Percentiles rank a stretch among this genome's conserved stretches.
Conservation (phyloP, 2,888 invertebrate species). For the Trachelus stipa region DNA sequence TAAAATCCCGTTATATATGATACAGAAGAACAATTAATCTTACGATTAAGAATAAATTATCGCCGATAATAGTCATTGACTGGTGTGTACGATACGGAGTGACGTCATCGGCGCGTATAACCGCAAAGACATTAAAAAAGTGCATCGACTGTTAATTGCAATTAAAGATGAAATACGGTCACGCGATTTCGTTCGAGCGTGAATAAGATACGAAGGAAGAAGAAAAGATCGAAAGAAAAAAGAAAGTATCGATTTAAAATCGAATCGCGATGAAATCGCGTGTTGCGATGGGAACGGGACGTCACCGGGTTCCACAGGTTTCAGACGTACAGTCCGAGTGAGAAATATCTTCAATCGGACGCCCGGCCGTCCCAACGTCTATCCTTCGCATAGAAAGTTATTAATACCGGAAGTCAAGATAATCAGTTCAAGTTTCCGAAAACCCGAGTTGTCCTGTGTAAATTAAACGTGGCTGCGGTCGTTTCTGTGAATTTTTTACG, state of each 20-base stretch:
- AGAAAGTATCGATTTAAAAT: neutral
- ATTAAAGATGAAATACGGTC: neutral
- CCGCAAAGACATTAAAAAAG: neutral
- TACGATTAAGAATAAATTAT: neutral
- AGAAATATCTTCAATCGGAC: neutral
- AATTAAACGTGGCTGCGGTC: neutral
- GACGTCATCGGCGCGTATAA: neutral
- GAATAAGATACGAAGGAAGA: neutral
- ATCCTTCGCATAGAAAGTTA: neutral
- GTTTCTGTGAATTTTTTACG: neutral
- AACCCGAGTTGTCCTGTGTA: neutral
- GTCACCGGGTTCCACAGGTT: neutral
- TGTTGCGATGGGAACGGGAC: neutral
- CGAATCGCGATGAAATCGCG: neutral
- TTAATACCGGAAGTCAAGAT: neutral
- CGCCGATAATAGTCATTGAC: neutral
- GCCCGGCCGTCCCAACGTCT: no score
- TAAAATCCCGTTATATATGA: neutral
- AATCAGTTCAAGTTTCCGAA: neutral
- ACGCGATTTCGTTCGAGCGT: neutral
- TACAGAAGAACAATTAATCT: no score
- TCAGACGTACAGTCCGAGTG: neutral
- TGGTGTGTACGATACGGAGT: neutral
- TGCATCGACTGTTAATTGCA: neutral
- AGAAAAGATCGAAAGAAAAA: neutral